Base-by-base conservation (phyloP, 2,113 vertebrate species). In the Psephotus haematonotus region DNA sequence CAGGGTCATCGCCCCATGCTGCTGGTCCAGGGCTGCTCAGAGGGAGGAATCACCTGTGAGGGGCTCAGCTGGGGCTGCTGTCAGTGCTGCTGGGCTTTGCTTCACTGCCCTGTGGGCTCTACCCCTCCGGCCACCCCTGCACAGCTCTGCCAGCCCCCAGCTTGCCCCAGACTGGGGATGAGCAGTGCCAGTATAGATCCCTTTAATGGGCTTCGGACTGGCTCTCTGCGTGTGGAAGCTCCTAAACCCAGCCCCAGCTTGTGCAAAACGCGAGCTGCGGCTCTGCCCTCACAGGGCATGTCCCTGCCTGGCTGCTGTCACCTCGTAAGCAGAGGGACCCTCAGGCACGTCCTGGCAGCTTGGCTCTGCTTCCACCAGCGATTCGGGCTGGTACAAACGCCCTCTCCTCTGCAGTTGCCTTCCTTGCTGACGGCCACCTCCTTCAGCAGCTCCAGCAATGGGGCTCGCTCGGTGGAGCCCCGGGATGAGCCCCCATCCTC, bases 371-470 rank as follows among this genome's bases (percentile, higher is more conserved):
- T 11, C 59, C 59, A 19, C 13, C 27, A 0, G 2, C 2, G 15
- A 4, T 49, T 18, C 23, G 47, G 16, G 41, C 12, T 28, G 16
- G 11, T 35, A 10, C 31, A 41, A 53, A 15, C 1, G 4, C 22
- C 33, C 0, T 3, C 16, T 75, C 43, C 43, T 75, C 49, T 11
- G 28, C 69, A 14, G 8, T 13, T 75, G 6, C 37, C 0, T 37
- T 16, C 11, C 25, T 2, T 6, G 37, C 72, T 28, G 22, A 25
- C n/a, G 63, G 43, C 11, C 65, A 5, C 33, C 69, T 17, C 80
- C 35, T 39, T 11, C 0, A 11, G 75, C 2, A 0, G 60, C 33
- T 29, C 4, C 23, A 31, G 53, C 52, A 1, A 19, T 22, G 25
- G 24, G 43, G 28, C 20, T 53, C 23, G 0, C 16, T 19, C 4